These are phyloP conservation scores for Megalonaias nervosa DNA, from an alignment of 1,140 invertebrate genomes.

Conservation along the genomic window DNA sequence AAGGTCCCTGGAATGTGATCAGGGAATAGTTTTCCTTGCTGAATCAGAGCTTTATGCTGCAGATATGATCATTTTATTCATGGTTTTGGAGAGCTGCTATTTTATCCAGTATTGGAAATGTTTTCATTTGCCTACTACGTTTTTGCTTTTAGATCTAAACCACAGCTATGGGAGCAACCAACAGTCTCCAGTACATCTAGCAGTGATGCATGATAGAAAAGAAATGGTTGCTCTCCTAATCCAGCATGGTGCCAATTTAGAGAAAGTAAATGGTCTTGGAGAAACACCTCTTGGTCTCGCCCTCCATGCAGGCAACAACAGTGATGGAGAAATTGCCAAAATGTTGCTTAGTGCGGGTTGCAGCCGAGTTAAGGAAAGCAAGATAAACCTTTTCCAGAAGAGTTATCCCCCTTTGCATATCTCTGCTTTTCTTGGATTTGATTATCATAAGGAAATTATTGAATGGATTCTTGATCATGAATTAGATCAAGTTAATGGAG, in stretches of 20 bases:
- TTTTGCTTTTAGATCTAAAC: too few relatives aligned
- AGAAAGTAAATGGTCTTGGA: conserved; percentile 33
- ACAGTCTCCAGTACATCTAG: conserved; percentile 43
- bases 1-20: too few relatives aligned
- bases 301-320: conserved; percentile 10
- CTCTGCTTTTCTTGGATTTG: conserved; percentile 39
- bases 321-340: conserved; percentile 18
- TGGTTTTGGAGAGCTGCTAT: too few relatives aligned
- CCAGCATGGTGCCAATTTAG: conserved; percentile 39
- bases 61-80: too few relatives aligned
- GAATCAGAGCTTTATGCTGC: too few relatives aligned
- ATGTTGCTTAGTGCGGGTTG: conserved; percentile 33
- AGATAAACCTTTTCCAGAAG: conserved; percentile 36
- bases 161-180: too few relatives aligned
- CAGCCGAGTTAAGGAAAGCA: conserved; percentile 29
- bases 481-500: background rate
- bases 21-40: too few relatives aligned
- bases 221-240: conserved; percentile 38
- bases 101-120: too few relatives aligned
- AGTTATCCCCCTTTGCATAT: conserved; percentile 42
- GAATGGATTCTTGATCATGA: conserved; percentile 18
- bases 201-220: conserved; percentile 27
- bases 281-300: conserved; percentile 42
- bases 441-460: conserved; percentile 37
- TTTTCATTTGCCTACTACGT: too few relatives aligned